Evolutionary conservation across 2,113 vertebrate genomes (phyloP).

Genomic region (Gymnobelideus leadbeateri): DNA sequence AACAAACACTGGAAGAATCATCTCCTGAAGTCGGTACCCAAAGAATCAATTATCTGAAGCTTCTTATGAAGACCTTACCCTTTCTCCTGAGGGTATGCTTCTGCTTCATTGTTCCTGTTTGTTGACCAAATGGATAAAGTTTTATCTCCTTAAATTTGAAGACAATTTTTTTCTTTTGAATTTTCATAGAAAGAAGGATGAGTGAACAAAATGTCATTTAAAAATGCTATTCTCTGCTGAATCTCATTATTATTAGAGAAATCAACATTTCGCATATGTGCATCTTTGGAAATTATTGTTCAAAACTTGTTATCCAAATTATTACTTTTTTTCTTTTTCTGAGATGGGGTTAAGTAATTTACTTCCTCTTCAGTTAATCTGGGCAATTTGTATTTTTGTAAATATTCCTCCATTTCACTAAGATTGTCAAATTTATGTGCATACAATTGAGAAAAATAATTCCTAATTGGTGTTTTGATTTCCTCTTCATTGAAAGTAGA

Average conservation of each 20-base stretch:
- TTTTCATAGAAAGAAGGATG: not conserved
- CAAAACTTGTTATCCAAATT: not conserved
- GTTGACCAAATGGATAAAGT: not conserved
- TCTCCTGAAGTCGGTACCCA: not conserved
- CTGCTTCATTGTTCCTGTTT: not conserved
- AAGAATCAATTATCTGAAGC: not conserved
- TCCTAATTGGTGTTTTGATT: no score
- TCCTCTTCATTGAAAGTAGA: no score
- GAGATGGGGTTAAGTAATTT: no score
- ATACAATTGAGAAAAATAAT: no score
- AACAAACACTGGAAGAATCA: not conserved
- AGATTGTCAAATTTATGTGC: no score
- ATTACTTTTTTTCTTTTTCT: not conserved
- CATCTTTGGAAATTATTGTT: not conserved
- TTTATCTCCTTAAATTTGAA: not conserved
- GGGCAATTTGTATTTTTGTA: no score
- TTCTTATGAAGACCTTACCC: not conserved
- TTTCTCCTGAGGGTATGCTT: not conserved
- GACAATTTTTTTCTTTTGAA: not conserved
- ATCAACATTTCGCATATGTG: not conserved
- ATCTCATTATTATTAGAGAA: not conserved
- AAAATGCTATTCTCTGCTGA: not conserved
- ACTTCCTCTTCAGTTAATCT: no score
- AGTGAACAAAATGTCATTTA: not conserved
- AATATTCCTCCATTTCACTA: no score